Evolutionary conservation across 2,888 invertebrate species (phyloP).

Genomic region (Arctia plantaginis): DNA sequence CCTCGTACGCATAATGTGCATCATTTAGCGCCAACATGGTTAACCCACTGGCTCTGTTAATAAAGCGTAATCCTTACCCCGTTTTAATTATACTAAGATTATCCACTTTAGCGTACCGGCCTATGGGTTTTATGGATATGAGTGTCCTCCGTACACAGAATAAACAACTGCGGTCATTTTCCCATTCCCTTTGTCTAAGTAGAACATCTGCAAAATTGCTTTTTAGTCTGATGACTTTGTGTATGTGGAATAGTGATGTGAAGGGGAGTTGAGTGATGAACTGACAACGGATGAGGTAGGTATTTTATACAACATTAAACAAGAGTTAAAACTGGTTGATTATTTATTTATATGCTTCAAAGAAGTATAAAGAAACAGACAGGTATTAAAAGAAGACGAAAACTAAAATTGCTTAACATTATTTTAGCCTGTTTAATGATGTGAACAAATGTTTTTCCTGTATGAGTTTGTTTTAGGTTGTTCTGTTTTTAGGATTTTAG

Average conservation of each 20-base stretch:
- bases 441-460: too few relatives aligned
- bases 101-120: conserved; percentile 8
- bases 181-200: not conserved
- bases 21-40: not conserved
- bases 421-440: too few relatives aligned
- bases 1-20: not conserved
- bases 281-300: not conserved
- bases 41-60: conserved; percentile 34
- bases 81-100: conserved; percentile 40
- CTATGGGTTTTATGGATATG: not conserved
- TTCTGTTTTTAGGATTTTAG: too few relatives aligned
- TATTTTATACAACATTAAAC: not conserved
- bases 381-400: too few relatives aligned
- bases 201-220: not conserved
- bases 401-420: too few relatives aligned
- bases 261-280: not conserved
- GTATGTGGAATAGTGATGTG: not conserved
- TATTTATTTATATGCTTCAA: too few relatives aligned
- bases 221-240: not conserved
- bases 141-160: conserved; percentile 23
- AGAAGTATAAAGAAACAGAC: too few relatives aligned
- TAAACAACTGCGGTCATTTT: conserved; percentile 18
- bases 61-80: conserved; percentile 32
- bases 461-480: too few relatives aligned
- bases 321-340: too few relatives aligned